Evolutionary conservation across 1,140 invertebrate genomes (phyloP).

Genomic region (Fopius arisanus): DNA sequence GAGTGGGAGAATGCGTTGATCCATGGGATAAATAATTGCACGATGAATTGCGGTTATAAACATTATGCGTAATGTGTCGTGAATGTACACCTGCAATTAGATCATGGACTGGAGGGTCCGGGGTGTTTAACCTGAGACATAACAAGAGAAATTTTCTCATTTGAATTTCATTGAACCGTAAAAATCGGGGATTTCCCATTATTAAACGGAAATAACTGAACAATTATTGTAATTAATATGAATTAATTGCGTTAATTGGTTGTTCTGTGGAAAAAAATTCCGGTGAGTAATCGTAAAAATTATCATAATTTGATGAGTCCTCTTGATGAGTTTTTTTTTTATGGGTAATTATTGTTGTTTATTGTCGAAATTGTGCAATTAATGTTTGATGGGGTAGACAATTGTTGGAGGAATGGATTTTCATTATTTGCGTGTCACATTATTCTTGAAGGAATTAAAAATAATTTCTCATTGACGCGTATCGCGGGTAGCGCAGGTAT

Average conservation of each 20-base stretch:
- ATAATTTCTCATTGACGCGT: neutral
- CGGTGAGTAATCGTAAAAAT: no score
- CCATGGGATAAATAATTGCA: neutral
- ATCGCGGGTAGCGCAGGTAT: slow-evolving; percentile 30
- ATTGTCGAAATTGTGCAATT: no score
- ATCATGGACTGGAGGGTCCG: slow-evolving; percentile 18
- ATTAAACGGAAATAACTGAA: no score
- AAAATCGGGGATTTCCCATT: no score
- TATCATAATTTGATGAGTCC: no score
- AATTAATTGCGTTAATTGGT: no score
- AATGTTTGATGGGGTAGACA: no score
- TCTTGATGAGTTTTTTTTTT: no score
- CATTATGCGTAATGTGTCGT: neutral
- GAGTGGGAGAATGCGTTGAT: neutral
- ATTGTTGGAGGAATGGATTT: neutral
- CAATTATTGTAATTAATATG: no score
- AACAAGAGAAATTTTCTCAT: neutral
- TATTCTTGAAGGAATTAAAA: neutral
- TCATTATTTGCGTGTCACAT: neutral
- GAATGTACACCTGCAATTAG: slow-evolving; percentile 3
- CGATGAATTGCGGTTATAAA: slow-evolving; percentile 19
- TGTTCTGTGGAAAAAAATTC: no score
- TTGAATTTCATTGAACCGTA: no score
- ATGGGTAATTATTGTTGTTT: no score
- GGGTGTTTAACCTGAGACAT: slow-evolving; percentile 10